phyloP scores from a whole-genome alignment of 2,797 vertebrate genomes.

The Spea hammondii region DNA sequence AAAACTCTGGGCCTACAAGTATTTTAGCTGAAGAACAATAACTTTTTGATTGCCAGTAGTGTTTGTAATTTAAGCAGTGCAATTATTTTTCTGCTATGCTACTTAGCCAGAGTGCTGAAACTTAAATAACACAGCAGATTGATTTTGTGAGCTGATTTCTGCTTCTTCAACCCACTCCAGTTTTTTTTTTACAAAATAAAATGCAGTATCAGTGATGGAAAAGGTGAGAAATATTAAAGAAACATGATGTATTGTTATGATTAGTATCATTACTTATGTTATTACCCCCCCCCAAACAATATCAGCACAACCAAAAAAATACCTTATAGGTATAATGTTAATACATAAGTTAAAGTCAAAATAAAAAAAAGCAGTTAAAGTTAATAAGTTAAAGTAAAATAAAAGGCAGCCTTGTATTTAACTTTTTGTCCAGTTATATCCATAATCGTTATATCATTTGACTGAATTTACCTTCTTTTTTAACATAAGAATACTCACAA shows the following conservation, averaged over 20 bases:
- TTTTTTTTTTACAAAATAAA: slow-evolving; percentile 5
- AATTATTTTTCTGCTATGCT: slow-evolving; percentile 31
- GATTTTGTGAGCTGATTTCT: slow-evolving; percentile 27
- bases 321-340: too few species aligned
- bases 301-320: too few species aligned
- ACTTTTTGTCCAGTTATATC: too few species aligned
- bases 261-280: too few species aligned
- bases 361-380: too few species aligned
- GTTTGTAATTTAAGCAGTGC: slow-evolving; percentile 21
- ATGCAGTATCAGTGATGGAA: slow-evolving; percentile 11
- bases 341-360: too few species aligned
- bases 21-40: slow-evolving; percentile 24
- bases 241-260: neutral
- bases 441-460: too few species aligned
- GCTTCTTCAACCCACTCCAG: neutral
- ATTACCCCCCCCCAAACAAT: too few species aligned
- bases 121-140: slow-evolving; percentile 12
- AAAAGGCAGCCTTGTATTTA: too few species aligned
- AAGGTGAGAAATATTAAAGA: slow-evolving; percentile 13
- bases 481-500: too few species aligned
- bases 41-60: slow-evolving; percentile 32
- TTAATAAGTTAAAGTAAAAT: too few species aligned
- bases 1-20: neutral
- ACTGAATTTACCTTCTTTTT: too few species aligned
- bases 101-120: slow-evolving; percentile 17